Base-by-base conservation (phyloP, 2,888 invertebrate genomes). In the Microctonus brassicae region DNA sequence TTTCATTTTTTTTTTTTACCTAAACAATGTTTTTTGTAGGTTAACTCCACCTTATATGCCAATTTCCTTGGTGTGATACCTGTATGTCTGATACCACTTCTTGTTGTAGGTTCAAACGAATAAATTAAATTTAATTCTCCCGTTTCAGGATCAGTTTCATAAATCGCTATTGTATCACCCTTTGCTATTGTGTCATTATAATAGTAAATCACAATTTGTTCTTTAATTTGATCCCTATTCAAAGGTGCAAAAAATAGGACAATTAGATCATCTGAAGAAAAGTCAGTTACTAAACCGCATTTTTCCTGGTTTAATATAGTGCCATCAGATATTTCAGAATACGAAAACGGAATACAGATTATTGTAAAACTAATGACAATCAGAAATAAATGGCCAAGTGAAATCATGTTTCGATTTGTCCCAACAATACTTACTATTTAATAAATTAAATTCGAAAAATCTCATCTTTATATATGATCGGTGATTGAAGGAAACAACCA, bases 231-330 rank as follows among this genome's bases (percentile, higher is more conserved):
- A 33, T 2, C 22, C 3, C 7, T n/a, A n/a, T n/a, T 11, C 13
- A 13, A 24, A 13, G 62, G 39, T n/a, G 62, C 24, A 17, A 36
- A 63, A 26, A 47, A 63, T 3, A 63, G 29, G n/a, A 63, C 29
- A 13, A 63, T 26, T 47, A 47, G 47, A 7, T 42, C 24, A 24
- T 7, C 17, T 1, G n/a, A 22, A n/a, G n/a, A 22, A n/a, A n/a
- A n/a, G n/a, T n/a, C n/a, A n/a, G n/a, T n/a, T n/a, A n/a, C n/a
- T n/a, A n/a, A n/a, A n/a, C n/a, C n/a, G n/a, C n/a, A n/a, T n/a
- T n/a, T n/a, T n/a, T n/a, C n/a, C n/a, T n/a, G n/a, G n/a, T n/a
- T n/a, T n/a, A n/a, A n/a, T n/a, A n/a, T n/a, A n/a, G n/a, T n/a
- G n/a, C n/a, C n/a, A n/a, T n/a, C n/a, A n/a, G n/a, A n/a, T n/a